Evolutionary conservation across 2,113 vertebrate species (phyloP), one percentile per base, ranked within the genome.

Genomic region (Dinomys branickii): DNA sequence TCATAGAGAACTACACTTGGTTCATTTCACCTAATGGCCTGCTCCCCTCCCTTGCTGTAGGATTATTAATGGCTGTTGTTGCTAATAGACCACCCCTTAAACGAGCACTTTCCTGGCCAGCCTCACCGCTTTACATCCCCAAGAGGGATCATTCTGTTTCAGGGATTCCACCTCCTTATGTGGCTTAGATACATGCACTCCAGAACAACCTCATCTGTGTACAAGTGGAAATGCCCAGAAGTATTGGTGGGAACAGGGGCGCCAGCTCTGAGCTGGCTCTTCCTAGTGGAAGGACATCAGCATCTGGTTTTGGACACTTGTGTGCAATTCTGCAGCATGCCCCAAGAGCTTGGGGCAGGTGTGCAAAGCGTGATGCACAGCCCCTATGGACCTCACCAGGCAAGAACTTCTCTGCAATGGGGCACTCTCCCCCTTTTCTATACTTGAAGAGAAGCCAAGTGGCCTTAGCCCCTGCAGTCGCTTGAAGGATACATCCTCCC

Each of bases 171-270:
- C 56, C 35, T 67, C 17, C 30, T 86, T 38, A 35, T 8, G 1
- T 0, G 22, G 69, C 14, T 59, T 50, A 47, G 63, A 56, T n/a
- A n/a, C 44, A n/a, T 26, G 3, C 19, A 69, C 41, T 41, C 0
- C 9, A 4, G 13, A 52, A 1, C 19, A 26, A 63, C 0, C 0
- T 58, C 14, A 33, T 4, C 0, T 1, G 5, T 35, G 56, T 77
- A 8, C 44, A 5, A 33, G 88, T 30, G 13, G 38, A 28, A 56
- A 33, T 0, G 20, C 0, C 11, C 38, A 12, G n/a, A 14, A 13
- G 33, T 22, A 1, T 1, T 5, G 1, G 0, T 0, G 16, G 10
- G 38, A 7, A 2, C 0, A 1, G n/a, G 24, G 75, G 28, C 44
- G 4, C 38, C 1, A 7, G 50, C 50, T 52, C 5, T 22, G 33